Evolutionary conservation across 1,140 invertebrate species (phyloP), one percentile per base, ranked within the genome.

Genomic region (Lucilia cuprina): DNA sequence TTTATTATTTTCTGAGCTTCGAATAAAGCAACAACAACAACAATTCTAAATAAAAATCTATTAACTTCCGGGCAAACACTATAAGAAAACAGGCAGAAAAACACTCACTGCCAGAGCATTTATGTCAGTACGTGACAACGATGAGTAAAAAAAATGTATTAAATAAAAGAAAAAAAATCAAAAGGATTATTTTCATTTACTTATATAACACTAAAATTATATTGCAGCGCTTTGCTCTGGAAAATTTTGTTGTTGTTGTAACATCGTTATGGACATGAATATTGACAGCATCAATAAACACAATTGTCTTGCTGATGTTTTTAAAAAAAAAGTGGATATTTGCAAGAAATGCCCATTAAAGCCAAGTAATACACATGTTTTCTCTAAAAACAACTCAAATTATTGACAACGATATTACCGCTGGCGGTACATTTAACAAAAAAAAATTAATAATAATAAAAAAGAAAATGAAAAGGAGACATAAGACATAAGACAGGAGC

Each of bases 1-100:
- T 19, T 70, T 55, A 17, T 55, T 55, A 17, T 55, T 55, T 49
- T 49, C 13, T 49, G 25, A 3, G 5, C 13, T 49, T 5, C 1
- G 13, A 74, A 74, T 12, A 75, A 75, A 75, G 21, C 70, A 2
- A 74, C 19, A 25, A 21, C 70, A 2, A 74, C 19, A 25, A 21
- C 70, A 19, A 84, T 84, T 78, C 55, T 84, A 41, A 34, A 49
- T 49, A 60, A 74, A 84, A 84, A 84, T 84, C 84, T 84, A 83
- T 84, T 84, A 84, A 84, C 80, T 84, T 84, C 84, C 84, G 84
- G 80, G 65, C 41, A 60, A 35, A 55, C 50, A 55, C 50, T 12
- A 49, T 49, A 49, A 9, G 13, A 14, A 14, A 41, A 47, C 17
- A n/a, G 65, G 41, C 25, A 83, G 19, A 21, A 34, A 19, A n/a